Conservation (phyloP, 2,888 invertebrate species). For the Aphodius sticticus region DNA sequence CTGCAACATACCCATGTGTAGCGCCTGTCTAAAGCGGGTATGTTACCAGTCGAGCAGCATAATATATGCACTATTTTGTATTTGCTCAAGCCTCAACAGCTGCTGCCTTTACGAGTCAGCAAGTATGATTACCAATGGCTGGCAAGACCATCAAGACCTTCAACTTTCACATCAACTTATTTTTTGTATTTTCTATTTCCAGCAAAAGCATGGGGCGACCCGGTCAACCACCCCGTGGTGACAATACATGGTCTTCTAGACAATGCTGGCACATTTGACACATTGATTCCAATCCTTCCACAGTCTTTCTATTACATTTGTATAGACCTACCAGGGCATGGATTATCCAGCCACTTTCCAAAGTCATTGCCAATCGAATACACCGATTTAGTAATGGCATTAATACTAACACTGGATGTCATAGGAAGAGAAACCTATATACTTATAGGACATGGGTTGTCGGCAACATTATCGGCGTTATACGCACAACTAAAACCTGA, state of each 20-base stretch:
- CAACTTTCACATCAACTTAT: too few relatives aligned
- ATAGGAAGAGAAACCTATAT: constrained; percentile 52
- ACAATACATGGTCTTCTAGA: constrained; percentile 68
- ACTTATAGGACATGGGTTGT: constrained; percentile 54
- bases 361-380: constrained; percentile 37
- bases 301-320: constrained; percentile 58
- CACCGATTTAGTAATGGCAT: constrained; percentile 59
- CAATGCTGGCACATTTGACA: constrained; percentile 67
- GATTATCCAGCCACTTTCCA: constrained; percentile 66
- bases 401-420: constrained; percentile 49
- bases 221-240: constrained; percentile 63
- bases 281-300: constrained; percentile 65
- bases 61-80: too few relatives aligned
- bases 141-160: too few relatives aligned
- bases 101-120: too few relatives aligned
- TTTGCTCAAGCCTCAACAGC: too few relatives aligned
- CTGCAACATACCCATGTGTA: too few relatives aligned
- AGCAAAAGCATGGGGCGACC: constrained; percentile 71
- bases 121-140: too few relatives aligned
- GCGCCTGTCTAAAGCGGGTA: too few relatives aligned
- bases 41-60: too few relatives aligned
- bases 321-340: constrained; percentile 69
- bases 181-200: neutral
- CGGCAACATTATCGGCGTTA: constrained; percentile 23
- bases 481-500: constrained; percentile 29